phyloP scores from a whole-genome alignment of 1,140 invertebrate species.

The Polypedilum pembai region DNA sequence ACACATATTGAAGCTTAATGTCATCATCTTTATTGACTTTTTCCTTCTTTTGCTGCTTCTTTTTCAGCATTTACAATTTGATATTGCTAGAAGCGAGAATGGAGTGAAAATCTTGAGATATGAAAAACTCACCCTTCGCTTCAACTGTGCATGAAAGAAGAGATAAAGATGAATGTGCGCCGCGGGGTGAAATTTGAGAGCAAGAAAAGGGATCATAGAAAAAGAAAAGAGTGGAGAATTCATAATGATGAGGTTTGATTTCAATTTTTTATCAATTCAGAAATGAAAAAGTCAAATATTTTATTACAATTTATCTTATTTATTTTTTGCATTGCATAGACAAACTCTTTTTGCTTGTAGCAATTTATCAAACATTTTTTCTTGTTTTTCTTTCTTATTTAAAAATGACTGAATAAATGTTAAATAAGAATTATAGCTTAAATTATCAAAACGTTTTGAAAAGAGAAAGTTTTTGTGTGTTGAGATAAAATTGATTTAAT shows the following conservation, averaged over 20 bases:
- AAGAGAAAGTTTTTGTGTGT: no score
- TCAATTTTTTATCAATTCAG: not conserved
- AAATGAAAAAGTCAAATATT: constrained; percentile 14
- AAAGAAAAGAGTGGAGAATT: not conserved
- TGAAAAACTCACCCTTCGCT: no score
- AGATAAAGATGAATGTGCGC: constrained; percentile 9
- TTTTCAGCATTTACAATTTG: not conserved
- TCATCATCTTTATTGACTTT: not conserved
- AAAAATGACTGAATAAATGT: no score
- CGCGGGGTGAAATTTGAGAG: not conserved
- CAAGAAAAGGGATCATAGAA: not conserved
- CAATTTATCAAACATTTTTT: no score
- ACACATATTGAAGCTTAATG: no score
- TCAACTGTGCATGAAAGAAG: not conserved
- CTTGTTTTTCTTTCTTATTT: no score
- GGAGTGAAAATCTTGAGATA: no score
- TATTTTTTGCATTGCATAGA: no score
- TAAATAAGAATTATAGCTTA: no score
- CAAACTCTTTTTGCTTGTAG: no score
- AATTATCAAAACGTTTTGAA: no score
- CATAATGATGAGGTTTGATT: not conserved
- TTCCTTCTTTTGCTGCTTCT: not conserved
- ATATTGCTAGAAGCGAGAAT: not conserved
- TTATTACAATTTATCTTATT: not conserved
- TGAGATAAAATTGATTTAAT: no score